phyloP scores from a whole-genome alignment of 2,888 invertebrate species.

The Campoplex capitator region DNA sequence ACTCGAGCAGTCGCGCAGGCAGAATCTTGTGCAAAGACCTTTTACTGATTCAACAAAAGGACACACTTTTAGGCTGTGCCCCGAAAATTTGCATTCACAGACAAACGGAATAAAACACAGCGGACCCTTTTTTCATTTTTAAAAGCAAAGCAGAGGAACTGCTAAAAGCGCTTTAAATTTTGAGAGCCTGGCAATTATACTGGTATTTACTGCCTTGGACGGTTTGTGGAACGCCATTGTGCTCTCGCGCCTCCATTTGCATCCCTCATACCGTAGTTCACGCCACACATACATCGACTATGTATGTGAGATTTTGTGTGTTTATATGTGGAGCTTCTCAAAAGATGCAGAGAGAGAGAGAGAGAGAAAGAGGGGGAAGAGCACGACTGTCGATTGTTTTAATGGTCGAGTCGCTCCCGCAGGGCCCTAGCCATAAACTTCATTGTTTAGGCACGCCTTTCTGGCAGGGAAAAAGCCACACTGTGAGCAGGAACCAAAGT shows the following conservation, averaged over 20 bases:
- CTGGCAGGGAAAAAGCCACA: conserved; percentile 68
- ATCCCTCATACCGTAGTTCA: conserved; percentile 74
- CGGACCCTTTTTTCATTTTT: not conserved
- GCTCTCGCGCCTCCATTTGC: conserved; percentile 79
- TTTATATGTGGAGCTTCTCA: not conserved
- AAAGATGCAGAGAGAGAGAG: conserved; percentile 18
- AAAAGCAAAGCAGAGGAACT: conserved; percentile 35
- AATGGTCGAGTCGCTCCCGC: conserved; percentile 75
- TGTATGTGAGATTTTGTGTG: not conserved
- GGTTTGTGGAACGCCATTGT: conserved; percentile 80
- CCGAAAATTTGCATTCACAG: conserved; percentile 62
- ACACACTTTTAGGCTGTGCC: not conserved
- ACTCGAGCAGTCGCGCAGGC: conserved; percentile 21
- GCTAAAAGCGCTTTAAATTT: conserved; percentile 73
- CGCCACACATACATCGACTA: conserved; percentile 33
- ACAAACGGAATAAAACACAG: conserved; percentile 51
- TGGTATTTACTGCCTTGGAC: conserved; percentile 82
- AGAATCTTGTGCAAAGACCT: not conserved
- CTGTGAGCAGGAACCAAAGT: conserved; percentile 52
- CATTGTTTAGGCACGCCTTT: conserved; percentile 83
- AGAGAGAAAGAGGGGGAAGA: conserved; percentile 37
- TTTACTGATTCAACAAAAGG: conserved; percentile 40
- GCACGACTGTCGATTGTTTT: conserved; percentile 82
- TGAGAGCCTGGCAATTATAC: conserved; percentile 82
- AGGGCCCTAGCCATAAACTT: conserved; percentile 81